These are phyloP conservation scores for Melanerpes aurifrons DNA, from an alignment of 2,113 vertebrate species.

Conservation along the genomic window DNA sequence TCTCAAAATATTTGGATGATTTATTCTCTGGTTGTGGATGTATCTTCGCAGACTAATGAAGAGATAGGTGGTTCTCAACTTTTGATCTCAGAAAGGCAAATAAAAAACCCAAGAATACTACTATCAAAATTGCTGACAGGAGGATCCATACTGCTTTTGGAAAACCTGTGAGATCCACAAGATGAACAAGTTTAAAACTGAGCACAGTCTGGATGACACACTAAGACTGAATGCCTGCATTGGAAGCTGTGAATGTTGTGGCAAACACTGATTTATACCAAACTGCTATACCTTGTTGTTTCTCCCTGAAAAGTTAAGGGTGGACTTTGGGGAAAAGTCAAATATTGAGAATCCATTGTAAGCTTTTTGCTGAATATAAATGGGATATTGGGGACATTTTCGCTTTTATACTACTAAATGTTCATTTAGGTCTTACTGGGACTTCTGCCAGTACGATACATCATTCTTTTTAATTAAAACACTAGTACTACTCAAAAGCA, in stretches of 20 bases:
- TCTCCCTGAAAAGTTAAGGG: conserved; percentile 43
- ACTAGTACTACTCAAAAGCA: conserved; percentile 44
- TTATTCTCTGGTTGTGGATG: background rate
- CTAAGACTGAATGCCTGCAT: background rate
- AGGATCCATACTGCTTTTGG: conserved; percentile 32
- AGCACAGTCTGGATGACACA: background rate
- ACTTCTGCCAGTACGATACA: conserved; percentile 57
- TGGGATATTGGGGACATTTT: conserved; percentile 54
- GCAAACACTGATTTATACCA: conserved; percentile 44
- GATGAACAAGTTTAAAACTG: background rate
- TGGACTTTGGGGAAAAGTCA: conserved; percentile 48
- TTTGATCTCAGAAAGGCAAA: background rate
- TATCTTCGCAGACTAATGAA: background rate
- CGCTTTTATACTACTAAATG: conserved; percentile 59
- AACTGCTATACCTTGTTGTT: conserved; percentile 10
- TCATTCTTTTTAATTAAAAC: conserved; percentile 67
- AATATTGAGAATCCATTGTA: conserved; percentile 52
- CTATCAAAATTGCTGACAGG: background rate
- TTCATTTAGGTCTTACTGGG: conserved; percentile 54
- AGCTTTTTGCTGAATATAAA: conserved; percentile 61
- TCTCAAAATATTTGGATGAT: background rate
- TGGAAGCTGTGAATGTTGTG: background rate
- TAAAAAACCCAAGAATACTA: background rate
- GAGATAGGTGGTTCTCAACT: background rate
- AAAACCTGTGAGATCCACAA: conserved; percentile 1